Evolutionary conservation across 1,140 invertebrate genomes (phyloP).

Genomic region (Temnothorax curvispinosus): DNA sequence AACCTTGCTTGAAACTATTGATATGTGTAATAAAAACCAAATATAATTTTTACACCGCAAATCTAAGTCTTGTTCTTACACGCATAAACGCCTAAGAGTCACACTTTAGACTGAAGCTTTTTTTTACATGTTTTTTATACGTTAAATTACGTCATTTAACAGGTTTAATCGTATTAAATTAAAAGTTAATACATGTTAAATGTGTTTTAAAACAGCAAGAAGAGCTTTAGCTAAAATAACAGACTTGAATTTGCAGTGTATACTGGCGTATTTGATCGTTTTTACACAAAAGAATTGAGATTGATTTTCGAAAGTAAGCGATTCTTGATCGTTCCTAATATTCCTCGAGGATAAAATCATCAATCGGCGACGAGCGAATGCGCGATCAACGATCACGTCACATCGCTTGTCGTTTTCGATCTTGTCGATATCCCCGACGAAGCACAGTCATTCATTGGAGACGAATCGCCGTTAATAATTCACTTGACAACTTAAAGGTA

Average conservation of each 20-base stretch:
- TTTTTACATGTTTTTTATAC: too few relatives aligned
- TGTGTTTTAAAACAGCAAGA: too few relatives aligned
- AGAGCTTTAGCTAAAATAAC: too few relatives aligned
- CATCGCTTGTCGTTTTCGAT: not conserved
- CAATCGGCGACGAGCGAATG: not conserved
- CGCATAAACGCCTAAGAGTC: too few relatives aligned
- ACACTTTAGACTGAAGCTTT: too few relatives aligned
- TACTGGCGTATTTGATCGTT: not conserved
- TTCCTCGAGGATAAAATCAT: not conserved
- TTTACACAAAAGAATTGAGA: not conserved
- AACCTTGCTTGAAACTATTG: not conserved
- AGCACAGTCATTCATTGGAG: conserved; percentile 15
- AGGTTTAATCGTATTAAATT: too few relatives aligned
- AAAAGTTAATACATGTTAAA: too few relatives aligned
- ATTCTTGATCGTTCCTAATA: not conserved
- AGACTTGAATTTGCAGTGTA: too few relatives aligned
- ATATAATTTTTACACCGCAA: not conserved
- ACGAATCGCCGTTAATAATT: conserved; percentile 33
- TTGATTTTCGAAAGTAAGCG: not conserved
- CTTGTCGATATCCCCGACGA: not conserved
- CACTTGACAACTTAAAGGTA: conserved; percentile 39
- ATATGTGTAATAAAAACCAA: conserved; percentile 19
- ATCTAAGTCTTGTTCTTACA: too few relatives aligned
- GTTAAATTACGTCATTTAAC: too few relatives aligned
- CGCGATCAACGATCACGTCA: not conserved